Conservation (phyloP, 2,113 vertebrate genomes). For the Siniperca knerii region DNA sequence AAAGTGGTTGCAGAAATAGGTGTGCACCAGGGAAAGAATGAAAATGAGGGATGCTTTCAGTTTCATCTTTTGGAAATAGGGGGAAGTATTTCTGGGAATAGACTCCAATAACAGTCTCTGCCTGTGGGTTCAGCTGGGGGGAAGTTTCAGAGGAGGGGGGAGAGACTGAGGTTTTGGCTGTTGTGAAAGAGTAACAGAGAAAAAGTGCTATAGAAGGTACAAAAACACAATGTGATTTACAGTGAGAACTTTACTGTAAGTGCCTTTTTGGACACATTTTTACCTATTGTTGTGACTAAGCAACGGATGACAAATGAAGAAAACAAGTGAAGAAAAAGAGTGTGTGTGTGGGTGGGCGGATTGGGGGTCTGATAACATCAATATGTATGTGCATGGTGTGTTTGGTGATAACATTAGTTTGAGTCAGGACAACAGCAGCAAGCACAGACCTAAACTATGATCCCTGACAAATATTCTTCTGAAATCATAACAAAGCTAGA, state of each 20-base stretch:
- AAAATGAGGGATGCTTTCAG: constrained; percentile 63
- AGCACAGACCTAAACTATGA: background rate
- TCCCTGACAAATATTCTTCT: background rate
- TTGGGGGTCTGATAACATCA: background rate
- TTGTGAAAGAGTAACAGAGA: constrained; percentile 3
- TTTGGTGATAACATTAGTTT: background rate
- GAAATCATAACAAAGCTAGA: constrained; percentile 21
- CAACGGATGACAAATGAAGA: background rate
- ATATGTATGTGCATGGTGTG: background rate
- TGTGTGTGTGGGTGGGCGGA: background rate
- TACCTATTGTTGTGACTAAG: background rate
- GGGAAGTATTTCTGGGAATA: constrained; percentile 49
- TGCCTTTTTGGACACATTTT: background rate
- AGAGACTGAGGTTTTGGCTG: constrained; percentile 27
- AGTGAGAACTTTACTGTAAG: constrained; percentile 13
- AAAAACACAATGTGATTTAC: constrained; percentile 33
- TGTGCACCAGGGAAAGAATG: constrained; percentile 55
- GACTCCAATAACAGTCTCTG: constrained; percentile 38
- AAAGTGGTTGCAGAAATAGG: constrained; percentile 58
- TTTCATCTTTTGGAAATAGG: constrained; percentile 40
- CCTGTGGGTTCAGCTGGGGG: constrained; percentile 38
- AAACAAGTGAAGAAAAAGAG: background rate
- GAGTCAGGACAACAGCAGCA: background rate
- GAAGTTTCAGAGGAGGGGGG: background rate
- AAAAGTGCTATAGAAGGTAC: constrained; percentile 11